phyloP scores from a whole-genome alignment of 2,888 invertebrate genomes.

The Tricholauxania praeusta region DNA sequence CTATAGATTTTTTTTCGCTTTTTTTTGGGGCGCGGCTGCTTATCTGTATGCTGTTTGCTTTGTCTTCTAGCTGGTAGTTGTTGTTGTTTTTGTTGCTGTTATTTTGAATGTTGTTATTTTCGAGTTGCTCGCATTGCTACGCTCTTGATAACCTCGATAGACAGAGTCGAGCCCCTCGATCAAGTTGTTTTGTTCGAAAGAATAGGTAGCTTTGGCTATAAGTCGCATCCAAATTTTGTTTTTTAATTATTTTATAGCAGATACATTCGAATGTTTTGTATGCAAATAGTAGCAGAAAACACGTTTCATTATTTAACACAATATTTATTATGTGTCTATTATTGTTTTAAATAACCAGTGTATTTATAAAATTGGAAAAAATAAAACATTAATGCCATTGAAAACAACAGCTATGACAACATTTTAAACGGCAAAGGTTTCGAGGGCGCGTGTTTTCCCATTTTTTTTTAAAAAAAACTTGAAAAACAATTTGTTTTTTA shows the following conservation, averaged over 20 bases:
- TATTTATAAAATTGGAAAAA: not conserved
- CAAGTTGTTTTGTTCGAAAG: not conserved
- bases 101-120: not conserved
- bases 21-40: slow-evolving; percentile 26
- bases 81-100: not conserved
- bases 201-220: not conserved
- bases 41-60: not conserved
- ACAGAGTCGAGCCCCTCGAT: slow-evolving; percentile 7
- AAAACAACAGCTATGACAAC: not conserved
- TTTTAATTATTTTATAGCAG: not conserved
- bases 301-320: not conserved
- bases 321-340: too few species aligned
- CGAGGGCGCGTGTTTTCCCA: not conserved
- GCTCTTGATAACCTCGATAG: slow-evolving; percentile 10
- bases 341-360: not conserved
- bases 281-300: not conserved
- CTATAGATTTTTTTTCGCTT: not conserved
- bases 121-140: not conserved
- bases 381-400: too few species aligned
- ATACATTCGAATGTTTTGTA: not conserved
- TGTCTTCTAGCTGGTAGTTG: not conserved
- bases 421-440: not conserved
- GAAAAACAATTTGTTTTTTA: too few species aligned
- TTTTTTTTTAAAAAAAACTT: too few species aligned
- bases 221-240: not conserved